Conservation (phyloP, 2,113 vertebrate genomes). For the Spea multiplicata region DNA sequence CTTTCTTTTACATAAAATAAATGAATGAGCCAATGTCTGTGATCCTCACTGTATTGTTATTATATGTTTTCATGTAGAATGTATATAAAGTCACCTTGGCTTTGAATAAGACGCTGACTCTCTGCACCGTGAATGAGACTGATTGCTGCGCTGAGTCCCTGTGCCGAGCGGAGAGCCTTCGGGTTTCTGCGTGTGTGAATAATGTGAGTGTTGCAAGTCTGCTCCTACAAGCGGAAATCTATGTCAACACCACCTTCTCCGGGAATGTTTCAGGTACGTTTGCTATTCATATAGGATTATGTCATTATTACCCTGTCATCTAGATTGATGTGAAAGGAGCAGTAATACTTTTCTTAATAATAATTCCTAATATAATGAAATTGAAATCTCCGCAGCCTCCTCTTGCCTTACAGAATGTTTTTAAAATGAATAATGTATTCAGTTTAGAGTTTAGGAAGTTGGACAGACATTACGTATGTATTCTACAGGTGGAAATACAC, state of each 20-base stretch:
- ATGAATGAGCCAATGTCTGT: background rate
- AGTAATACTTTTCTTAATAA: no score
- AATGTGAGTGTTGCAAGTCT: slow-evolving; percentile 63
- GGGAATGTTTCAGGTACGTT: slow-evolving; percentile 68
- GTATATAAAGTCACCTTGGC: slow-evolving; percentile 62
- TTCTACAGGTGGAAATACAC: no score
- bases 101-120: slow-evolving; percentile 59
- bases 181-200: slow-evolving; percentile 73
- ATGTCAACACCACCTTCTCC: slow-evolving; percentile 64
- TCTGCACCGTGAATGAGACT: slow-evolving; percentile 64
- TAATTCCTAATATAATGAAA: no score
- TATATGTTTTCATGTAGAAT: slow-evolving; percentile 60
- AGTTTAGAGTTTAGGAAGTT: no score
- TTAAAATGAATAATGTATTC: no score
- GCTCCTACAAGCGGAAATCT: slow-evolving; percentile 81
- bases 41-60: background rate
- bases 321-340: no score
- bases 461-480: no score
- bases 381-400: no score
- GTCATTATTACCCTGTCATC: no score
- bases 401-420: no score
- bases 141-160: slow-evolving; percentile 67
- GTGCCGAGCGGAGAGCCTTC: slow-evolving; percentile 76
- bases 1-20: no score
- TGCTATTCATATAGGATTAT: no score